Percentiles rank a stretch among this genome's conserved stretches.
phyloP scores from a whole-genome alignment of 2,888 invertebrate species.

The Nipponacmea schrenckii region DNA sequence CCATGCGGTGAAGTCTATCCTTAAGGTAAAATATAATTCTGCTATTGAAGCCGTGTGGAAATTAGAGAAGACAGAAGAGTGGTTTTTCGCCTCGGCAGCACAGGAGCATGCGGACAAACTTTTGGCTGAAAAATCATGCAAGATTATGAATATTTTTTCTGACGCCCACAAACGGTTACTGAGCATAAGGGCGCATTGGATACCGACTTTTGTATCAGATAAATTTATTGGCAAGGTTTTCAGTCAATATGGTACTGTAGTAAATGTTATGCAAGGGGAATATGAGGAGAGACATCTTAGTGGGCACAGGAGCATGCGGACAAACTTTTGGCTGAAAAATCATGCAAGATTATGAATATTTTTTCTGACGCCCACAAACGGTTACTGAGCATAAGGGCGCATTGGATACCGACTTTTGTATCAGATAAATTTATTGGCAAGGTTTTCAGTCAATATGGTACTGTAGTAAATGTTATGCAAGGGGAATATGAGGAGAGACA shows the following conservation, averaged over 20 bases:
- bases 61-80: not conserved
- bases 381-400: not conserved
- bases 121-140: fast-evolving
- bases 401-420: not conserved
- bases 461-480: not conserved
- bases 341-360: fast-evolving
- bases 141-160: not conserved
- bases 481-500: not conserved
- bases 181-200: not conserved
- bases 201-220: not conserved
- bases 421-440: not conserved
- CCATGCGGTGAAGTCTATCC: not conserved
- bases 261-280: not conserved
- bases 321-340: not conserved
- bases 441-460: not conserved
- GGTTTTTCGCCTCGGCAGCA: not conserved
- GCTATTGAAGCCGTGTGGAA: not conserved
- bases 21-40: not conserved
- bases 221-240: not conserved
- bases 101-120: not conserved
- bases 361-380: not conserved
- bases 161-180: not conserved
- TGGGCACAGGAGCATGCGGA: too few species aligned
- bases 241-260: not conserved
- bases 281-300: not conserved